Conservation (phyloP, 2,888 invertebrate species). For the Synergus umbraculus region DNA sequence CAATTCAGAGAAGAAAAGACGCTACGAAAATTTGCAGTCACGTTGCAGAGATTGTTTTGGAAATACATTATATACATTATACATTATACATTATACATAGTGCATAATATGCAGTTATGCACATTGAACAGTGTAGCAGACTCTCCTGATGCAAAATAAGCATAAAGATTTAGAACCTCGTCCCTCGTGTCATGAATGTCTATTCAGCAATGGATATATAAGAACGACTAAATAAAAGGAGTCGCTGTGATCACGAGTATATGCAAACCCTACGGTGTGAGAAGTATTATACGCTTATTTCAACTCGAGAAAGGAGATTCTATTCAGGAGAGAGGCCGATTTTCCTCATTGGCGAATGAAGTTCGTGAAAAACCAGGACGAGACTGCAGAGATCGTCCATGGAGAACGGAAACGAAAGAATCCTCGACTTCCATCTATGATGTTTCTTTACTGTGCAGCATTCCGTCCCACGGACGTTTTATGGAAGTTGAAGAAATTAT, state of each 20-base stretch:
- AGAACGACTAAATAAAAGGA: neutral
- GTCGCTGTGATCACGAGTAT: neutral
- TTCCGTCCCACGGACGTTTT: neutral
- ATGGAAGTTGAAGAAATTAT: slow-evolving; percentile 9
- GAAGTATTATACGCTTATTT: neutral
- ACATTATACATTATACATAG: neutral
- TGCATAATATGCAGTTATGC: neutral
- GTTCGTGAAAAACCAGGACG: neutral
- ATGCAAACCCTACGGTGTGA: neutral
- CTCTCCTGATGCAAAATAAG: neutral
- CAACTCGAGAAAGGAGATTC: neutral
- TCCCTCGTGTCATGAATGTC: neutral
- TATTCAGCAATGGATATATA: neutral
- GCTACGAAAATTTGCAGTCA: neutral
- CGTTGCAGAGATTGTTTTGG: neutral
- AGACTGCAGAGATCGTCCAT: neutral
- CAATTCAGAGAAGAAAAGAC: neutral
- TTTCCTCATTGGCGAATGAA: neutral
- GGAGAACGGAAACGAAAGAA: neutral
- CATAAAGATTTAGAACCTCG: neutral
- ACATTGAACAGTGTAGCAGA: neutral
- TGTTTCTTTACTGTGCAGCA: neutral
- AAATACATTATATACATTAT: neutral
- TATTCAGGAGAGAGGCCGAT: neutral
- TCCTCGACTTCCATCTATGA: neutral